A percentile compares a stretch with the other conserved stretches of the same genome.
Conservation (phyloP, 1,140 invertebrate species). For the Lycorma delicatula region DNA sequence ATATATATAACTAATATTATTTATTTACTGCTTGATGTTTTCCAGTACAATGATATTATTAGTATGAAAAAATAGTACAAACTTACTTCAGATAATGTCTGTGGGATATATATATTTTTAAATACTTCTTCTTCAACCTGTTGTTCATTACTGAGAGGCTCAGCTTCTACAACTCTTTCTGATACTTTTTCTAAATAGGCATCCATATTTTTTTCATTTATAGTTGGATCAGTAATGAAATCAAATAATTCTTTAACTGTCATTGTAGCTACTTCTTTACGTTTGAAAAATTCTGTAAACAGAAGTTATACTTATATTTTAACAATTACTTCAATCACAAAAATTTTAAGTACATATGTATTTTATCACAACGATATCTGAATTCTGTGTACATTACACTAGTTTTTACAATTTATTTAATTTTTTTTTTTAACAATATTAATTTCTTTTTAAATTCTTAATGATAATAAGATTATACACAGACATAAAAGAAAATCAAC, state of each 20-base stretch:
- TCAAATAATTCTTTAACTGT: conserved; percentile 88
- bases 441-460: neutral
- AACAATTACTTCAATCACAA: no score
- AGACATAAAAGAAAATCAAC: conserved; percentile 5
- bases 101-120: conserved; percentile 89
- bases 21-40: no score
- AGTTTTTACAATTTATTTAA: no score
- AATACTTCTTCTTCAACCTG: conserved; percentile 84
- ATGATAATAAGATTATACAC: neutral
- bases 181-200: conserved; percentile 63
- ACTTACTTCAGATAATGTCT: conserved; percentile 79
- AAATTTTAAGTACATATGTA: no score
- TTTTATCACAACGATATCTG: no score
- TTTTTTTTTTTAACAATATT: no score
- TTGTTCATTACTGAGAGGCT: conserved; percentile 54
- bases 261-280: conserved; percentile 80
- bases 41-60: no score
- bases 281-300: conserved; percentile 87
- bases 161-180: conserved; percentile 49
- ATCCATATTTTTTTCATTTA: conserved; percentile 76
- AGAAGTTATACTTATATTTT: no score
- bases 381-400: no score
- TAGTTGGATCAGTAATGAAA: conserved; percentile 85
- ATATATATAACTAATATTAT: conserved; percentile 6
- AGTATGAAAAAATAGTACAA: conserved; percentile 10